A percentile compares a stretch with the other conserved stretches of the same genome.
Evolutionary conservation across 2,113 vertebrate genomes (phyloP).

Genomic region (Sakesphorus luctuosus): DNA sequence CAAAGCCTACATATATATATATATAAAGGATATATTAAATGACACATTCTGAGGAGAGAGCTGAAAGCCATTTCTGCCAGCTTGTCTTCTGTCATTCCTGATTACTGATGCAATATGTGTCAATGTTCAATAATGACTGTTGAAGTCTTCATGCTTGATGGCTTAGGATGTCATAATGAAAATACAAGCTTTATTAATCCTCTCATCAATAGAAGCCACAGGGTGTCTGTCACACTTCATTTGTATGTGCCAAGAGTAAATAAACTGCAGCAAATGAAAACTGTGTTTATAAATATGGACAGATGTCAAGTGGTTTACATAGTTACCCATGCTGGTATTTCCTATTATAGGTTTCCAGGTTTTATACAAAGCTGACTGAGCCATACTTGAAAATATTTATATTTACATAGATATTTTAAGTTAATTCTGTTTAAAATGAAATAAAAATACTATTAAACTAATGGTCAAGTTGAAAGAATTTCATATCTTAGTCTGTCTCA

Average conservation of each 20-base stretch:
- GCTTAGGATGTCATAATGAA: slow-evolving; percentile 11
- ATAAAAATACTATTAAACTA: background rate
- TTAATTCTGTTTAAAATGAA: background rate
- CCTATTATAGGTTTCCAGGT: background rate
- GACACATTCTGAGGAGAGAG: background rate
- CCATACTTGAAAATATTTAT: background rate
- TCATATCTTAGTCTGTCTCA: background rate
- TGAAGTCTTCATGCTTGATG: background rate
- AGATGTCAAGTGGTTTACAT: slow-evolving; percentile 23
- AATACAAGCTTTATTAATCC: slow-evolving; percentile 52
- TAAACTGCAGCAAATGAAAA: slow-evolving; percentile 27
- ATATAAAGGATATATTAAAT: background rate
- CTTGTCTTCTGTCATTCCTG: background rate
- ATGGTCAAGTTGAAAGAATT: background rate
- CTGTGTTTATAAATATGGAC: slow-evolving; percentile 9
- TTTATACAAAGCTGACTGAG: background rate
- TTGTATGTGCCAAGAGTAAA: slow-evolving; percentile 25
- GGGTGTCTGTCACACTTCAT: slow-evolving; percentile 29
- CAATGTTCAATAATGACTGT: background rate
- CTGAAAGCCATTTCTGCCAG: background rate
- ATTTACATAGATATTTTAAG: background rate
- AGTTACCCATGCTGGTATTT: background rate
- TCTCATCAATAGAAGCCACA: slow-evolving; percentile 26
- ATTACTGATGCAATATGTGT: background rate
- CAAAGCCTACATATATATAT: background rate